Base-by-base conservation (phyloP, 2,797 vertebrate species). In the Mycteria americana region DNA sequence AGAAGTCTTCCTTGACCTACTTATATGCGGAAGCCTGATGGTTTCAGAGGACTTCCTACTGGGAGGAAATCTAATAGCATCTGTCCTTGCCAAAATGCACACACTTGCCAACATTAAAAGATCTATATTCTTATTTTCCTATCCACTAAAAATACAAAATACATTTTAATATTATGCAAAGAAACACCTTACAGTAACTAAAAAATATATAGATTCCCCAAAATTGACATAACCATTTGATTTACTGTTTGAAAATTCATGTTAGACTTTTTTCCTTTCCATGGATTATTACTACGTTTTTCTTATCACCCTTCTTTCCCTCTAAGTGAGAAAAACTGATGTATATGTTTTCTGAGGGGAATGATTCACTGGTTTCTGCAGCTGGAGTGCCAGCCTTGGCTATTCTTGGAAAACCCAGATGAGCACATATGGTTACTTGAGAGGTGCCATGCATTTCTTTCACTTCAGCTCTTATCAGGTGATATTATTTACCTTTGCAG, bases 1-100 rank as follows among this genome's bases (percentile, higher is more conserved):
- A 91, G 41, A 70, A 35, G 41, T 54, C 41, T 79, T 77, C 67
- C 48, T 89, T 94, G 86, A 96, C 92, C 95, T 95, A 92, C 72
- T 95, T 96, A 18, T 18, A 17, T 16, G 33, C 7, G 4, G 53
- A 93, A 92, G 60, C n/a, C 86, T 54, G 53, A 89, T 82, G n/a
- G 59, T 69, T 80, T 87, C 70, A 67, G 56, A 84, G 23, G 56
- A 76, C 18, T 92, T 89, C 88, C 89, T 69, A 81, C 70, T 54
- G 64, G 43, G 85, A 65, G 85, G 51, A 72, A 46, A 46, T 15
- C 45, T 82, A 76, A 74, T 60, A 85, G 83, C 89, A 63, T 57
- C 69, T 86, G 77, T 75, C 74, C 70, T 59, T 95, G 68, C 43
- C 53, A 86, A 89, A 88, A 63, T 11, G 22, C 15, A 84, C 17